These are phyloP conservation scores for Anoplius nigerrimus DNA, from an alignment of 2,888 invertebrate species.

Conservation along the genomic window DNA sequence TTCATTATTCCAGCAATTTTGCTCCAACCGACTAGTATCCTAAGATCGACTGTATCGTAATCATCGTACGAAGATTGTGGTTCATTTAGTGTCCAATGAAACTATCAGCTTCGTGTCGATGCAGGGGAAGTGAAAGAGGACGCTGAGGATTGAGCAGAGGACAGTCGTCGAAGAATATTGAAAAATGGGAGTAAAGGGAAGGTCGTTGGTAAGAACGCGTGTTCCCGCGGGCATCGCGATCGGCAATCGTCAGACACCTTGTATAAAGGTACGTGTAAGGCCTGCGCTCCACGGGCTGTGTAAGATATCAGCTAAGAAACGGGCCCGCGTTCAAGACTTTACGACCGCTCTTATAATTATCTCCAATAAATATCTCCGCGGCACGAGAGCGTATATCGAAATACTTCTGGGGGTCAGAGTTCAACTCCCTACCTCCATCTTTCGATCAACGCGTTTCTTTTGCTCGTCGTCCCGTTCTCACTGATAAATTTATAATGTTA, in stretches of 20 bases:
- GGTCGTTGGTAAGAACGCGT: no score
- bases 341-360: conserved; percentile 75
- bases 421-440: conserved; percentile 69
- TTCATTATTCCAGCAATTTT: no score
- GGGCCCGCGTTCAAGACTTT: conserved; percentile 70
- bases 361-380: conserved; percentile 75
- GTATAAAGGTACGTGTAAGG: conserved; percentile 58
- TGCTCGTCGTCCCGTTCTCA: conserved; percentile 61
- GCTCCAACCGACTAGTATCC: no score
- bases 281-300: conserved; percentile 56
- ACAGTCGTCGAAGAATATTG: no score
- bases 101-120: no score
- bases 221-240: not conserved
- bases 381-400: conserved; percentile 73
- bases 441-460: conserved; percentile 72
- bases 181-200: no score
- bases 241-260: conserved; percentile 47
- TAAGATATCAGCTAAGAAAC: conserved; percentile 72
- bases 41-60: no score
- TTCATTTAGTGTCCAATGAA: no score
- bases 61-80: no score
- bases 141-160: no score
- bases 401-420: conserved; percentile 71
- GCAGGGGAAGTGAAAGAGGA: no score
- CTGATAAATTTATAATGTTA: conserved; percentile 72